Percentiles rank a stretch among this genome's conserved stretches.
Conservation (phyloP, 1,140 invertebrate genomes). For the Calliphora vicina region DNA sequence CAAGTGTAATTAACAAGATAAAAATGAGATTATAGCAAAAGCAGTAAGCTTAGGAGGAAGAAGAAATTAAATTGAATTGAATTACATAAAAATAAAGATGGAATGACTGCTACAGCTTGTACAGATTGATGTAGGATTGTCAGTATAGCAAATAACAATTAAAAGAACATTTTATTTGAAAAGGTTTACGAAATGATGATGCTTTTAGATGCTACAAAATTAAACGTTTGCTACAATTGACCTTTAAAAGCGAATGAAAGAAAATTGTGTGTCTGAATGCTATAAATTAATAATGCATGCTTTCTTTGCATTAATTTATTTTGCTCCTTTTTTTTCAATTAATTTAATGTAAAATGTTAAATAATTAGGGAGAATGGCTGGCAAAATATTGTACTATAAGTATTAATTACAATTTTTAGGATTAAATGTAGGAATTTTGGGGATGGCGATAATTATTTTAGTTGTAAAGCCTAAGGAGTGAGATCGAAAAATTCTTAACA, state of each 20-base stretch:
- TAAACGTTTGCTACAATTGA: not conserved
- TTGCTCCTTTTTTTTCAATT: too few species aligned
- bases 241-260: not conserved
- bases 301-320: not conserved
- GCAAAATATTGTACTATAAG: too few species aligned
- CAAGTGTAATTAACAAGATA: slow-evolving; percentile 20
- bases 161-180: not conserved
- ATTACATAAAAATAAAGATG: not conserved
- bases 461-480: too few species aligned
- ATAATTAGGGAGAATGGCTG: too few species aligned
- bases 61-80: slow-evolving; percentile 5
- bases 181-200: not conserved
- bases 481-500: too few species aligned
- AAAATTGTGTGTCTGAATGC: not conserved
- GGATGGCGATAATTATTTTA: too few species aligned
- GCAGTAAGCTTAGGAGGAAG: not conserved
- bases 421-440: too few species aligned
- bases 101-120: not conserved
- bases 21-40: not conserved
- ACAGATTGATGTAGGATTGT: not conserved
- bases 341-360: too few species aligned
- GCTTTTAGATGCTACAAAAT: not conserved
- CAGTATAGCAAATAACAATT: not conserved
- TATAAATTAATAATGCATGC: not conserved
- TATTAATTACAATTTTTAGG: too few species aligned